Evolutionary conservation across 1,140 invertebrate genomes (phyloP).

Genomic region (Dendroctonus ponderosae): DNA sequence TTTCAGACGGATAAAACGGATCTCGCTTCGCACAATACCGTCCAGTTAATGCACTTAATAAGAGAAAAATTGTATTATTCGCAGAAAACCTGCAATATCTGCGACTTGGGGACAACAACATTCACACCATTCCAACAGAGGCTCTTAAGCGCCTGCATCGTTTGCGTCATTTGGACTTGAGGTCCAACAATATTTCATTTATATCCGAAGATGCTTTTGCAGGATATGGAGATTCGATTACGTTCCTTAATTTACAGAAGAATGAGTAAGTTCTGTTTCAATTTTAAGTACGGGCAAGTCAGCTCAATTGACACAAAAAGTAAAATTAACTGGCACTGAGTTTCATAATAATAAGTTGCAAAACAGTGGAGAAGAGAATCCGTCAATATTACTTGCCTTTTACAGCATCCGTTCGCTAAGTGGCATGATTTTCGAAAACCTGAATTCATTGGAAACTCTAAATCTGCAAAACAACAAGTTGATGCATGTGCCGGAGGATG

Average conservation of each 20-base stretch:
- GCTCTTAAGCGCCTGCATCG: slow-evolving; percentile 77
- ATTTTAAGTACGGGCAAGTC: too few species aligned
- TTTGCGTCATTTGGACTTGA: slow-evolving; percentile 81
- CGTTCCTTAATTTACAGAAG: slow-evolving; percentile 87
- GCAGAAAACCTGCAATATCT: slow-evolving; percentile 85
- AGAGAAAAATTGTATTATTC: slow-evolving; percentile 41
- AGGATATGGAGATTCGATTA: slow-evolving; percentile 88
- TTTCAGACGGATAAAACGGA: too few species aligned
- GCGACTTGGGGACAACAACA: slow-evolving; percentile 80
- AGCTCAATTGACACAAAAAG: too few species aligned
- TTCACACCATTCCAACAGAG: slow-evolving; percentile 77
- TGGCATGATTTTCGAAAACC: slow-evolving; percentile 75
- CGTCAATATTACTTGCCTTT: slow-evolving; percentile 32
- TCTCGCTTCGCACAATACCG: too few species aligned
- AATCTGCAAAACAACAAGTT: slow-evolving; percentile 87
- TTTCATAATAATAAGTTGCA: too few species aligned
- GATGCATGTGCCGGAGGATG: slow-evolving; percentile 75
- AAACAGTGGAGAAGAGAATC: too few species aligned
- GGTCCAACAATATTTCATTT: slow-evolving; percentile 80
- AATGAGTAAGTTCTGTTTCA: slow-evolving; percentile 69
- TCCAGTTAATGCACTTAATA: neutral
- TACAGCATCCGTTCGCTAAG: slow-evolving; percentile 76
- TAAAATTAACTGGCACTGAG: too few species aligned
- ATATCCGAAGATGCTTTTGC: slow-evolving; percentile 83
- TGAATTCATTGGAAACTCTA: slow-evolving; percentile 84